Evolutionary conservation across 2,113 vertebrate genomes (phyloP).

Genomic region (Pipra filicauda): DNA sequence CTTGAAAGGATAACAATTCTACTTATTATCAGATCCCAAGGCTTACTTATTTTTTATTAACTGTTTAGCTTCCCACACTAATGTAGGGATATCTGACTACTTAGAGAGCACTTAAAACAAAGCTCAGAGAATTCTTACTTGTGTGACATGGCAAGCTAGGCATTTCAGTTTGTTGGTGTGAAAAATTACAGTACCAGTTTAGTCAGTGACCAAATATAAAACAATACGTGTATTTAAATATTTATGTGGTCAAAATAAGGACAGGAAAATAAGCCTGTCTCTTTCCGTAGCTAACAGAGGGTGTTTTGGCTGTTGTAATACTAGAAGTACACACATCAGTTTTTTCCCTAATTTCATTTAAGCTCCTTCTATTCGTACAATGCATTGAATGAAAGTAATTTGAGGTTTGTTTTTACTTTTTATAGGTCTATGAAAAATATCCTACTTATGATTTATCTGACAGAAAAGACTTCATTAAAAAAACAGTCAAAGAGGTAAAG

Average conservation of each 20-base stretch:
- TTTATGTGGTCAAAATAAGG: not conserved
- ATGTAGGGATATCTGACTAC: not conserved
- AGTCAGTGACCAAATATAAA: not conserved
- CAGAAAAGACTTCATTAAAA: slow-evolving; percentile 92
- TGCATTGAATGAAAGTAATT: not conserved
- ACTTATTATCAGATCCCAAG: not conserved
- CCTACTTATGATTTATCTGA: slow-evolving; percentile 87
- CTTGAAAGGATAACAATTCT: not conserved
- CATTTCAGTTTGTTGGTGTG: not conserved
- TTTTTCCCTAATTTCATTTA: not conserved
- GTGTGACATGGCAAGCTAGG: not conserved
- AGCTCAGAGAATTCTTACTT: not conserved
- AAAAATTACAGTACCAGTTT: not conserved
- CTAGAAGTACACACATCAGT: not conserved
- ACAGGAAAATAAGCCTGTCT: not conserved
- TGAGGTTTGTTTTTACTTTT: not conserved
- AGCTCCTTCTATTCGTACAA: not conserved
- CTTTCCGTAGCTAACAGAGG: not conserved
- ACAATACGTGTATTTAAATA: not conserved
- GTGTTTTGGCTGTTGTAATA: not conserved
- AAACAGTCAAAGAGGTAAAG: slow-evolving; percentile 92
- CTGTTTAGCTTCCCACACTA: not conserved
- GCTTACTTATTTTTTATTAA: not conserved
- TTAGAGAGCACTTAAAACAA: not conserved
- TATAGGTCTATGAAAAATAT: slow-evolving; percentile 91